phyloP scores from a whole-genome alignment of 1,140 invertebrate species.

The Drosophila athabasca region DNA sequence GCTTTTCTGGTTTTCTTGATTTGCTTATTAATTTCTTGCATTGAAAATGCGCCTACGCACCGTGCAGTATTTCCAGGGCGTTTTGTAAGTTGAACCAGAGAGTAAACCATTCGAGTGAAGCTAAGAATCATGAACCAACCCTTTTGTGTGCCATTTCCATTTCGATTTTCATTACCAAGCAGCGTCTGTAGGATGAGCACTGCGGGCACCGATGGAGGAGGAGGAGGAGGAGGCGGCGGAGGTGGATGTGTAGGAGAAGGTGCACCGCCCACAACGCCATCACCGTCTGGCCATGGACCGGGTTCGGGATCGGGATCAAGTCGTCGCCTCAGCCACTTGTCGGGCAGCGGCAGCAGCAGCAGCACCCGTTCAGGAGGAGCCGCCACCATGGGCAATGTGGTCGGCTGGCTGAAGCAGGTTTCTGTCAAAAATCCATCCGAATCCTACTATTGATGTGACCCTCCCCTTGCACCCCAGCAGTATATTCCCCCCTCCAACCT shows the following conservation, averaged over 20 bases:
- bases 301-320: conserved; percentile 88
- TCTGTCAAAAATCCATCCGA: conserved; percentile 40
- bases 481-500: conserved; percentile 7
- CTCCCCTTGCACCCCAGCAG: conserved; percentile 33
- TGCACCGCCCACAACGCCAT: conserved; percentile 68
- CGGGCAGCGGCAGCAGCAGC: conserved; percentile 87
- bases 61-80: conserved; percentile 34
- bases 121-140: neutral
- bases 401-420: conserved; percentile 91
- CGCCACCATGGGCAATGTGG: conserved; percentile 88
- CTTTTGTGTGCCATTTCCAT: conserved; percentile 48
- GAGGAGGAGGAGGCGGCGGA: conserved; percentile 32
- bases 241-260: conserved; percentile 14
- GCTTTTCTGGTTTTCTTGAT: conserved; percentile 4
- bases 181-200: conserved; percentile 72
- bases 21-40: conserved; percentile 25
- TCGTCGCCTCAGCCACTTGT: conserved; percentile 86
- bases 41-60: conserved; percentile 46
- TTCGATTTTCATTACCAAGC: conserved; percentile 43
- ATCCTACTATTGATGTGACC: conserved; percentile 38
- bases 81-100: conserved; percentile 52
- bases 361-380: conserved; percentile 85
- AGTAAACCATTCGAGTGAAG: no score
- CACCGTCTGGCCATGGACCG: conserved; percentile 83
- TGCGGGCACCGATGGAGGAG: conserved; percentile 53